Percentiles rank a stretch among this genome's conserved stretches.
phyloP scores from a whole-genome alignment of 2,797 vertebrate genomes.

The Eospalax fontanierii region DNA sequence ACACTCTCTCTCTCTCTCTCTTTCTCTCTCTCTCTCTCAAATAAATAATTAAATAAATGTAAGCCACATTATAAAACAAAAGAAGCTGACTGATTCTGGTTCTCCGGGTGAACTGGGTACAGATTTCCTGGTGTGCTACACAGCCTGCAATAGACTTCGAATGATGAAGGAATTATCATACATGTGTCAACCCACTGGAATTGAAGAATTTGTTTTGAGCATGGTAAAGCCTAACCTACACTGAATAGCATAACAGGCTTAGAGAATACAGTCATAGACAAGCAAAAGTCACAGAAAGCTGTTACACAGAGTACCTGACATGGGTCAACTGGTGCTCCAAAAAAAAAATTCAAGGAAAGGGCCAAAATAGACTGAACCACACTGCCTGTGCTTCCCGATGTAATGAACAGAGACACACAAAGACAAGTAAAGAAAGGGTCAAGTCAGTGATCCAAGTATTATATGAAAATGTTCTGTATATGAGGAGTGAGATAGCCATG shows the following conservation, averaged over 20 bases:
- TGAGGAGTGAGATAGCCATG: background rate
- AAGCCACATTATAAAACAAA: background rate
- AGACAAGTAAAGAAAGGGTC: background rate
- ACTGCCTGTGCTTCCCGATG: background rate
- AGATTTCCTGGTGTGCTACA: background rate
- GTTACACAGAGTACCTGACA: background rate
- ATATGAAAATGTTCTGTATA: background rate
- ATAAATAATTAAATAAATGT: no score
- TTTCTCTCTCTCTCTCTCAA: no score
- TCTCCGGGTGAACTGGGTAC: background rate
- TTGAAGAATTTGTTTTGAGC: conserved; percentile 29
- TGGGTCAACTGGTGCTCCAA: background rate
- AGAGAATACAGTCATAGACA: background rate
- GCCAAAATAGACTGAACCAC: background rate
- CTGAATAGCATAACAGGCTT: background rate
- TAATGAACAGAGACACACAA: background rate
- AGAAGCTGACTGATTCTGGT: background rate
- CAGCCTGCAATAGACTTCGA: background rate
- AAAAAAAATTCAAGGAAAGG: background rate
- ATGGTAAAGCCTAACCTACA: background rate
- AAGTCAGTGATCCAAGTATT: background rate
- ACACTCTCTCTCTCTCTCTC: no score
- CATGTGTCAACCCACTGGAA: background rate
- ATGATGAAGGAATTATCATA: background rate
- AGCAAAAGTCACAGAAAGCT: background rate